Base-by-base conservation (phyloP, 2,888 invertebrate genomes). In the Drosophila prolongata region DNA sequence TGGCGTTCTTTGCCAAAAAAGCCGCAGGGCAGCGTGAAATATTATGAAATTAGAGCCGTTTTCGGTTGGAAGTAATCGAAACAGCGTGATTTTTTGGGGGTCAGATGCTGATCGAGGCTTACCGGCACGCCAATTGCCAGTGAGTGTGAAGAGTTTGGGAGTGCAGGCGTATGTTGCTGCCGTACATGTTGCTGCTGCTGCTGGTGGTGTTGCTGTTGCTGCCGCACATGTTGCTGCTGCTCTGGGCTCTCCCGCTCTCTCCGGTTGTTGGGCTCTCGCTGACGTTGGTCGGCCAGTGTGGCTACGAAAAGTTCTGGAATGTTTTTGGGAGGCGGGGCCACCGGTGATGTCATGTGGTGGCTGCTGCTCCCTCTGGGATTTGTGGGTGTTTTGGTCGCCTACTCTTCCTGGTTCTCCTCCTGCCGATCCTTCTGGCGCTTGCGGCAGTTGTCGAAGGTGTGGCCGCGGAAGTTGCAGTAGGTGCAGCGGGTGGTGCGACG, bases 391-490 rank as follows among this genome's bases (percentile, higher is more conserved):
- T 43, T 44, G 35, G 6, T 19, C 30, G 49, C 42, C 44, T 79
- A 77, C 0, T 76, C 70, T 14, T 43, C 58, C n/a, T 56, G 27
- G 6, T 30, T 40, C 6, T 30, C 37, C 19, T 42, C 68, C 19
- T 71, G 72, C 13, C 56, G 54, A 13, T 50, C 55, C n/a, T 56
- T 61, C 52, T 61, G 76, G 0, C 90, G 87, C 66, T 90, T 91
- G 59, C 91, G 91, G 53, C 91, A 91, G 53, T 79, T 65, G 14
- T 88, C 88, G 55, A 55, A 65, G 5, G 87, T 90, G 62, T 91
- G 91, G 6, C 91, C 91, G 6, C 90, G 85, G 81, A 79, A 91
- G 67, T 89, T 90, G 79, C 91, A 91, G 62, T 83, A 79, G n/a
- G 89, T 89, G 68, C 91, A 90, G 47, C 91, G 87, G 16, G 87